phyloP scores from a whole-genome alignment of 2,113 vertebrate genomes.

The Mormyrus lacerda region DNA sequence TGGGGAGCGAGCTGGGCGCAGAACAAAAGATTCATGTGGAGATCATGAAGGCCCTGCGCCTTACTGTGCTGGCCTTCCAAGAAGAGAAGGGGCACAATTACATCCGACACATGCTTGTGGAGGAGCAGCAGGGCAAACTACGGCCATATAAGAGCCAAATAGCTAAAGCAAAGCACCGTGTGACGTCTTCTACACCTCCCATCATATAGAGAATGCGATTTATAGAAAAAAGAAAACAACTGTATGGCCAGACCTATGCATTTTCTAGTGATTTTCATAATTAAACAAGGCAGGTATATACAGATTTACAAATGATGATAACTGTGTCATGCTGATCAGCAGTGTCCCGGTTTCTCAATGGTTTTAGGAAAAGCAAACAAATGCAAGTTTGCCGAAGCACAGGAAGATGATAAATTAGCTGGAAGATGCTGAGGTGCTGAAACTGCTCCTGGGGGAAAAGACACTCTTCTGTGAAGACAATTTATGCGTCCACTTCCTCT shows the following conservation, averaged over 20 bases:
- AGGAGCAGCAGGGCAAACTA: conserved; percentile 61
- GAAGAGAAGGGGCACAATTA: conserved; percentile 59
- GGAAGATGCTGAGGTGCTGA: background rate
- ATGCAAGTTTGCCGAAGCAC: conserved; percentile 53
- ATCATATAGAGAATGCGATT: background rate
- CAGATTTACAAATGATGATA: background rate
- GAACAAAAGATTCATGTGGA: conserved; percentile 55
- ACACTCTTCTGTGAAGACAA: background rate
- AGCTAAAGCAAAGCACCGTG: background rate
- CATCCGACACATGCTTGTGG: conserved; percentile 53
- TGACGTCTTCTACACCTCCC: background rate
- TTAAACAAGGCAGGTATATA: background rate
- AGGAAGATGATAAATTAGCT: conserved; percentile 44
- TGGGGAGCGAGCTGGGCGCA: conserved; percentile 51
- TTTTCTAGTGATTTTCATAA: background rate
- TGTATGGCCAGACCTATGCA: background rate
- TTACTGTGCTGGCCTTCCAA: conserved; percentile 60
- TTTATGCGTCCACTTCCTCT: background rate
- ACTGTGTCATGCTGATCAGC: background rate
- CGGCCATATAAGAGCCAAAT: conserved; percentile 57
- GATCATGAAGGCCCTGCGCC: conserved; percentile 49
- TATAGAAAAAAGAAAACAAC: background rate
- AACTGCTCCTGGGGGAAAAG: background rate
- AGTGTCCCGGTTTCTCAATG: background rate
- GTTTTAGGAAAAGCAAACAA: conserved; percentile 56